Base-by-base conservation (phyloP, 1,140 invertebrate species). In the Listronotus oregonensis region DNA sequence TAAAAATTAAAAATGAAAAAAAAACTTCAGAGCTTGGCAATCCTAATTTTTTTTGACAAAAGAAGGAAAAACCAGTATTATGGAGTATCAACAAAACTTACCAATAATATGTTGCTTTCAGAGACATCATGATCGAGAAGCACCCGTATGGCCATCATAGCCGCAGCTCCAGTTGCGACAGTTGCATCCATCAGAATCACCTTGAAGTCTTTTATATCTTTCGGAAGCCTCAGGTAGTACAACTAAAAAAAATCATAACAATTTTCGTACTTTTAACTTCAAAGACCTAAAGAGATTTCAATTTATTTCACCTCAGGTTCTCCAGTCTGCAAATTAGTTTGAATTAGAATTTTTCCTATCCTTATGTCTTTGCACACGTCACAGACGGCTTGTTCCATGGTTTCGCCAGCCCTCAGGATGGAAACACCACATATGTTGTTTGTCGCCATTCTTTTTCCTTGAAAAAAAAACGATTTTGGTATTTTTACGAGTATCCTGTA, bases 111-210 rank as follows among this genome's bases (percentile, higher is more conserved):
- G 79, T 97, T 93, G 69, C 95, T 88, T 79, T 98, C 96, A 7
- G 89, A 89, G 46, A 99, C 97, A 80, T 99, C 97, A 79, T 99
- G 96, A 82, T 99, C 97, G 12, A 99, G 82, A 44, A 99, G 82
- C 17, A 99, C 95, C 60, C 97, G 82, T 64, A 99, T 98, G 1
- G 97, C 97, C 97, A 99, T 99, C 86, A 99, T 98, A 27, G 97
- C 95, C 0, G 97, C 97, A 11, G 97, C 96, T 52, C 97, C 97
- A 0, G 95, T 97, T 1, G 95, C 95, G 31, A 98, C 95, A 0
- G 96, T 98, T 0, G 96, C 96, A 82, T 98, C 97, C 96, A 99
- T 97, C 57, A 99, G 80, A 72, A 99, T 93, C 51, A 99, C 94
- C 80, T 92, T 90, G 78, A 95, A 97, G 78, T 98, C 95, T 82